These are phyloP conservation scores for Corythaixoides concolor DNA, from an alignment of 2,113 vertebrate species.

Conservation along the genomic window DNA sequence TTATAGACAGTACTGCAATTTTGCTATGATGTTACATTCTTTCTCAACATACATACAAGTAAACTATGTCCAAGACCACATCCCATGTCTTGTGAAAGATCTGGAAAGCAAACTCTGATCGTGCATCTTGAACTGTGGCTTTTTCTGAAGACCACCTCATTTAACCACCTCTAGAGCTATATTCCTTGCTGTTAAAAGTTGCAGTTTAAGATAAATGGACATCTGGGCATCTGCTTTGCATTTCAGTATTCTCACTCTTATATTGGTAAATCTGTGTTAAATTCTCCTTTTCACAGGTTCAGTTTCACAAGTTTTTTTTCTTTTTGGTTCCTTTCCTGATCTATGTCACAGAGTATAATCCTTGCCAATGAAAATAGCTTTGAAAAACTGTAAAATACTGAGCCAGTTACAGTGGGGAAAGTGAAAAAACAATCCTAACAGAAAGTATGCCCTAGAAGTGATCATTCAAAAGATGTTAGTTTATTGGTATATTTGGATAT, in stretches of 20 bases:
- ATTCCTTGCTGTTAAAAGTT: not conserved
- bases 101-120: not conserved
- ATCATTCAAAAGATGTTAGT: not conserved
- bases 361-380: slow-evolving; percentile 13
- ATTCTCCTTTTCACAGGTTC: slow-evolving; percentile 32
- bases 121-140: not conserved
- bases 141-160: not conserved
- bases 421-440: not conserved
- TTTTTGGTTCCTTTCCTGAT: not conserved
- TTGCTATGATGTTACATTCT: not conserved
- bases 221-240: not conserved
- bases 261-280: not conserved
- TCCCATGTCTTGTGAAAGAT: not conserved
- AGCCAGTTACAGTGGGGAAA: not conserved
- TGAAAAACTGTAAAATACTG: not conserved
- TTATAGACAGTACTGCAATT: not conserved
- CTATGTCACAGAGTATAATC: not conserved
- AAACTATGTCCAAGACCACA: not conserved
- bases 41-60: not conserved
- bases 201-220: not conserved
- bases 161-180: not conserved
- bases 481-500: not conserved
- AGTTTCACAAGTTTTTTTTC: slow-evolving; percentile 5
- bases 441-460: not conserved
- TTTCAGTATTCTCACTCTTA: not conserved